Percentiles rank a stretch among this genome's conserved stretches.
Conservation (phyloP, 2,888 invertebrate genomes). For the Fissipunctia ypsillon region DNA sequence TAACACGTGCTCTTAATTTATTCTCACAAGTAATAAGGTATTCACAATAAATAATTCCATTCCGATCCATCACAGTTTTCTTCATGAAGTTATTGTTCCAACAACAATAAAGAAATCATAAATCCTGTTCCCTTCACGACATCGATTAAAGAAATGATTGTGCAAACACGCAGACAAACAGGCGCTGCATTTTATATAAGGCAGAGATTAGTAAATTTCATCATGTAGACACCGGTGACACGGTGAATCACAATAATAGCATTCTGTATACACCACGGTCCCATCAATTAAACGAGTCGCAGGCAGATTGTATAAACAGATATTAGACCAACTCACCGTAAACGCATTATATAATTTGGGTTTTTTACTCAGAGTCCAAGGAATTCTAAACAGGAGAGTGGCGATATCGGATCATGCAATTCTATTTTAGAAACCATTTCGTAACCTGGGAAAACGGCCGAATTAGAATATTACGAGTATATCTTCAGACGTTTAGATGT, state of each 20-base stretch:
- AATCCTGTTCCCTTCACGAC: conserved; percentile 67
- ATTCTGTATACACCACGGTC: conserved; percentile 70
- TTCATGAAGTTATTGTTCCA: conserved; percentile 55
- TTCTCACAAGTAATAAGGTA: conserved; percentile 18
- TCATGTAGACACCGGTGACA: conserved; percentile 64
- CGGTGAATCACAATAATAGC: conserved; percentile 71
- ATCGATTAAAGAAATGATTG: conserved; percentile 68
- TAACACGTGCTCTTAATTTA: conserved; percentile 19
- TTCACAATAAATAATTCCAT: conserved; percentile 53
- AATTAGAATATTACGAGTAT: conserved; percentile 54
- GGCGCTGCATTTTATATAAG: conserved; percentile 67
- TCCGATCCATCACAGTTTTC: conserved; percentile 36
- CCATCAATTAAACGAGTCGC: conserved; percentile 76
- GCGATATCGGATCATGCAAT: conserved; percentile 59
- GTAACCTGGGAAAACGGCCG: conserved; percentile 56
- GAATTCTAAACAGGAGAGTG: conserved; percentile 65
- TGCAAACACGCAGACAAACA: conserved; percentile 63
- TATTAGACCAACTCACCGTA: conserved; percentile 72
- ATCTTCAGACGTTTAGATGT: conserved; percentile 37
- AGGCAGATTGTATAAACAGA: conserved; percentile 72
- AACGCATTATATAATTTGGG: conserved; percentile 72
- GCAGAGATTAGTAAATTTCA: conserved; percentile 65
- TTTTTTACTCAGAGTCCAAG: conserved; percentile 67
- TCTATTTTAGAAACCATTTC: conserved; percentile 59
- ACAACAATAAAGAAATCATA: conserved; percentile 61